Base-by-base conservation (phyloP, 2,113 vertebrate species). In the Rhineura floridana region DNA sequence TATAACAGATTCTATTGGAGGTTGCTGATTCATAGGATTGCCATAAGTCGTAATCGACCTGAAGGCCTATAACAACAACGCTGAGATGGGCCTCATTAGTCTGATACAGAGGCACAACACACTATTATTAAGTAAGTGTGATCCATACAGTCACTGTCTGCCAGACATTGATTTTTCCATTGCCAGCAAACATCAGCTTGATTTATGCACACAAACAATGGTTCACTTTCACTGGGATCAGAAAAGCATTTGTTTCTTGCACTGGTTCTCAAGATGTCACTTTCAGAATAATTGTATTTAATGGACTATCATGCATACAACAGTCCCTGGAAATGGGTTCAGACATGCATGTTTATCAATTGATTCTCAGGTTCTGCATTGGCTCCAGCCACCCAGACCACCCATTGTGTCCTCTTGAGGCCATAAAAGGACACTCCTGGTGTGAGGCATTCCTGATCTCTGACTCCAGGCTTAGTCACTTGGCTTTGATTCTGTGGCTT, bases 31-130 rank as follows among this genome's bases (percentile, higher is more conserved):
- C n/a, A n/a, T n/a, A n/a, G n/a, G n/a, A n/a, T n/a, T n/a, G n/a
- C n/a, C n/a, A n/a, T n/a, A n/a, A n/a, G n/a, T n/a, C n/a, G n/a
- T n/a, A n/a, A n/a, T n/a, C n/a, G n/a, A n/a, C n/a, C n/a, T n/a
- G 83, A 87, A 94, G 90, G 93, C 92, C 93, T 89, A 88, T 90
- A 93, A 93, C 67, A 81, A 69, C 39, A 79, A 88, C 90, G 90
- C 86, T 28, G 36, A 36, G 63, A 88, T 55, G 33, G 48, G 39
- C 28, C 36, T 79, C 90, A 30, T 92, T 94, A 91, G 91, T 89
- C 78, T 89, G 87, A 93, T 89, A 69, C 39, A 70, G 81, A 52
- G 91, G 90, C 91, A 90, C 73, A 93, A 91, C 88, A 67, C 73
- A 48, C 52, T 80, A 21, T 87, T 87, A 83, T 87, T 87, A 83